These are phyloP conservation scores for Zaprionus ghesquierei DNA, from an alignment of 1,140 invertebrate species.

Conservation along the genomic window DNA sequence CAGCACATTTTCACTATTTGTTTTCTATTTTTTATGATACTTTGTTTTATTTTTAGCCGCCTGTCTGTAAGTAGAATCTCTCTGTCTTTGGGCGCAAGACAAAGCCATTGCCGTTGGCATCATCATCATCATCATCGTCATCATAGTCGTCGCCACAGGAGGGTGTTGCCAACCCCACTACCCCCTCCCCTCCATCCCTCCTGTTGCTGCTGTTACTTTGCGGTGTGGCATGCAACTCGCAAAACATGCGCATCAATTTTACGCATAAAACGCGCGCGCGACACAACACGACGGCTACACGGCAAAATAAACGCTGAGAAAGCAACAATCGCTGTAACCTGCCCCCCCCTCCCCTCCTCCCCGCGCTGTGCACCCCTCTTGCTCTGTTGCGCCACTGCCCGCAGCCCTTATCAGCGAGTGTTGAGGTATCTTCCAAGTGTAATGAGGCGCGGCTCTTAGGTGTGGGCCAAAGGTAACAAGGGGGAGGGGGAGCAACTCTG, in stretches of 20 bases:
- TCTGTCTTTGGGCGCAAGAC: slow-evolving; percentile 15
- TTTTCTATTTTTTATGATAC: slow-evolving; percentile 10
- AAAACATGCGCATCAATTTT: slow-evolving; percentile 39
- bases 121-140: not conserved
- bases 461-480: not conserved
- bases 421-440: slow-evolving; percentile 36
- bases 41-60: slow-evolving; percentile 23
- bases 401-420: slow-evolving; percentile 30
- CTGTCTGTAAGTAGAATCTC: not conserved
- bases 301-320: slow-evolving; percentile 30
- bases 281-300: not conserved
- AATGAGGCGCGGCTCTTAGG: slow-evolving; percentile 34
- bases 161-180: not conserved
- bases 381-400: not conserved
- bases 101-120: slow-evolving; percentile 36
- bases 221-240: slow-evolving; percentile 26
- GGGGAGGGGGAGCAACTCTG: not conserved
- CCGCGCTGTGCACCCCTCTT: no score
- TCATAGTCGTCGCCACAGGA: not conserved
- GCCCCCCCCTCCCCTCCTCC: not conserved
- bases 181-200: not conserved
- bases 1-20: not conserved
- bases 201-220: slow-evolving; percentile 2
- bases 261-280: slow-evolving; percentile 41
- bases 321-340: slow-evolving; percentile 28